A percentile compares a stretch with the other conserved stretches of the same genome.
phyloP scores from a whole-genome alignment of 2,888 invertebrate genomes.

The Eristalis intricaria region DNA sequence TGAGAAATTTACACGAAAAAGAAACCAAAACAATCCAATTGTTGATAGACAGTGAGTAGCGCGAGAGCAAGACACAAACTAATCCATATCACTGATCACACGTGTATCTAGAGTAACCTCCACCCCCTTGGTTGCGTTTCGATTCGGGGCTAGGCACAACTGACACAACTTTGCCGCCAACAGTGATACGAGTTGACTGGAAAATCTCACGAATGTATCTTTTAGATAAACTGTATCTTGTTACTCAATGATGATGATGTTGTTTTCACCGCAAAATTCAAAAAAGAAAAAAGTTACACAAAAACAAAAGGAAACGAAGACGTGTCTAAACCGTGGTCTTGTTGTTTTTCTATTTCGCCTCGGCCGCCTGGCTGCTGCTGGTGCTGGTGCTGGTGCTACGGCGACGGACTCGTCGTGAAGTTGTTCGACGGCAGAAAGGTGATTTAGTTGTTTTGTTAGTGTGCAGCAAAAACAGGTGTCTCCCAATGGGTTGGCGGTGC shows the following conservation, averaged over 20 bases:
- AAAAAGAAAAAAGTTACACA: background rate
- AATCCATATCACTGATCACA: slow-evolving; percentile 17
- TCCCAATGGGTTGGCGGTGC: slow-evolving; percentile 44
- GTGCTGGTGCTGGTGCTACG: background rate
- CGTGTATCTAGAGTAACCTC: background rate
- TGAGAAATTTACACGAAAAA: no score
- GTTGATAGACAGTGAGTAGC: background rate
- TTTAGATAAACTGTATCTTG: slow-evolving; percentile 69
- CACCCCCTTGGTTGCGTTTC: background rate
- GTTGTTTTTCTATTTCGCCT: background rate
- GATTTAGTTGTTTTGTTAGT: slow-evolving; percentile 35
- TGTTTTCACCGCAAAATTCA: background rate
- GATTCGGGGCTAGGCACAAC: background rate
- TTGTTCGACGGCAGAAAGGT: background rate
- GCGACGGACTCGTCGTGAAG: background rate
- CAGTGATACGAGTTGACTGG: slow-evolving; percentile 70
- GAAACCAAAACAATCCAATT: background rate
- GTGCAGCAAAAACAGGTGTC: slow-evolving; percentile 62
- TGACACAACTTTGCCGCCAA: slow-evolving; percentile 68
- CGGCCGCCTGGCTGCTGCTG: background rate
- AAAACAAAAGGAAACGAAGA: background rate
- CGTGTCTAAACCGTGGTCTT: background rate
- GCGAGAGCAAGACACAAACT: background rate
- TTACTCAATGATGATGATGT: slow-evolving; percentile 32
- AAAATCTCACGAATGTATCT: slow-evolving; percentile 68